Base-by-base conservation (phyloP, 2,113 vertebrate species). In the Megalops atlanticus region DNA sequence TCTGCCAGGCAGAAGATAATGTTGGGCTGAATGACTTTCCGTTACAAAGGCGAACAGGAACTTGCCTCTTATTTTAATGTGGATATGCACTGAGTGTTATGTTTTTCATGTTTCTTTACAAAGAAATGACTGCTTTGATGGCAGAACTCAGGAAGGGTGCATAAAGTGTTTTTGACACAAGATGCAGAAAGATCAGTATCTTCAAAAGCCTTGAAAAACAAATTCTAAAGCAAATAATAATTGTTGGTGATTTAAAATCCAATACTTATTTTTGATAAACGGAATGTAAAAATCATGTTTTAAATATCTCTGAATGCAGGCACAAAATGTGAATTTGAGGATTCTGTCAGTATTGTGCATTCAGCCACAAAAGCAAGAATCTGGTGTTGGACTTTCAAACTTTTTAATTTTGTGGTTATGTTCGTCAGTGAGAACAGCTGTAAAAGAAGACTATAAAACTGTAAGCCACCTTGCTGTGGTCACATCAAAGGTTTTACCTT, bases 21-120 rank as follows among this genome's bases (percentile, higher is more conserved):
- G 85, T 88, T 80, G 80, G 79, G 96, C 96, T 94, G 93, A 96
- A 95, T 93, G 90, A 90, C 90, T 89, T 92, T 90, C 85, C 81
- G 88, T 90, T 90, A 92, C 92, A 90, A 92, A 90, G 90, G 87
- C 85, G 87, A 70, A 88, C 89, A 85, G 88, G 81, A 89, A 87
- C 88, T 88, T 52, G 84, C 83, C 81, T 89, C 82, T 80, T 84
- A 85, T 87, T 90, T 82, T 89, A 86, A 91, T 88, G 69, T 84
- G 82, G 11, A 82, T 87, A 86, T 81, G 85, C 87, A 89, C 89
- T 69, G 84, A 72, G 84, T 82, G 89, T 80, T 82, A 82, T 75
- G 82, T 85, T 88, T 88, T 81, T 81, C 80, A 78, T 47, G 33
- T 74, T 72, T 58, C 33, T 80, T 72, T 80, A 43, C 81, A 91